Percentiles rank a stretch among this genome's conserved stretches.
These are phyloP conservation scores for Carollia perspicillata DNA, from an alignment of 2,113 vertebrate species.

Conservation along the genomic window DNA sequence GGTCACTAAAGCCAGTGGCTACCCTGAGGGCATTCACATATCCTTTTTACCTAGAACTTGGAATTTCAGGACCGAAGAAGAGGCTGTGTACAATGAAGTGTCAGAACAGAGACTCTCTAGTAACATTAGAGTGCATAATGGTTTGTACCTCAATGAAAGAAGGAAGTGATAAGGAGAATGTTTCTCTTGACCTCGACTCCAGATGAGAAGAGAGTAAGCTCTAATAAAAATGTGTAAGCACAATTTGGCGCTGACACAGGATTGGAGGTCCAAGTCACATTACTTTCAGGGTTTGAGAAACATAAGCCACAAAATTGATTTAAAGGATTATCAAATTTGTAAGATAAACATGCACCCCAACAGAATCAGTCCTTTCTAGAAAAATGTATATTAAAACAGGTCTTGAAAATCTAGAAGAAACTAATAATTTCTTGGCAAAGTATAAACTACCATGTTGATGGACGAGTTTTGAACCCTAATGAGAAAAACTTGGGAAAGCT, in stretches of 20 bases:
- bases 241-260: too few species aligned
- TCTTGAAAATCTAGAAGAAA: not conserved
- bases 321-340: not conserved
- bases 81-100: not conserved
- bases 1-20: not conserved
- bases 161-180: not conserved
- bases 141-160: not conserved
- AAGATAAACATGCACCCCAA: not conserved
- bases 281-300: not conserved
- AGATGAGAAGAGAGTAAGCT: not conserved
- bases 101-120: not conserved
- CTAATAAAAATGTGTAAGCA: not conserved
- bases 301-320: not conserved
- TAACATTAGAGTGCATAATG: too few species aligned
- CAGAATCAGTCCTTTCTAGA: not conserved
- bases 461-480: not conserved
- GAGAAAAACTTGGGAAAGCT: not conserved
- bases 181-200: not conserved
- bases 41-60: not conserved
- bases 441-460: not conserved
- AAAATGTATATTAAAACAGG: not conserved
- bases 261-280: not conserved
- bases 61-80: not conserved
- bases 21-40: not conserved
- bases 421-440: not conserved